These are phyloP conservation scores for Nesidiocoris tenuis DNA, from an alignment of 2,888 invertebrate species.

Conservation along the genomic window DNA sequence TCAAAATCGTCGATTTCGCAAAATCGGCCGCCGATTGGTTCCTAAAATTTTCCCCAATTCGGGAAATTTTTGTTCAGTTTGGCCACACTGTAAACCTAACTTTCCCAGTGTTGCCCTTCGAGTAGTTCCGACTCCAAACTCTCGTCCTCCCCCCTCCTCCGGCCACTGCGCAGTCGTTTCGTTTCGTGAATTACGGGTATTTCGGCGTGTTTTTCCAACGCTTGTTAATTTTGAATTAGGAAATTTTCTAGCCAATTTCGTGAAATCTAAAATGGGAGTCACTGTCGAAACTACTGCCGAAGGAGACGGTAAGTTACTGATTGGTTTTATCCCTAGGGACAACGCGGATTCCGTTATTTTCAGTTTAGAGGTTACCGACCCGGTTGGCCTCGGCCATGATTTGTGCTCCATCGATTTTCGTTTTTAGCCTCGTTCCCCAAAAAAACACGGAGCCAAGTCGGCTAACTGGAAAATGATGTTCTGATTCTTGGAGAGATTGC, in stretches of 20 bases:
- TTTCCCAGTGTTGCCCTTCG: too few relatives aligned
- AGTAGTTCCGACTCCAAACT: too few relatives aligned
- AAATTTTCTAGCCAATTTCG: neutral
- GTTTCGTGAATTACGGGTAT: conserved; percentile 9
- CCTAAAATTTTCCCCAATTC: too few relatives aligned
- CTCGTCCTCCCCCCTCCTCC: neutral
- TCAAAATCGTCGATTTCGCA: too few relatives aligned
- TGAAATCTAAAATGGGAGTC: conserved; percentile 35
- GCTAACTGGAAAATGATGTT: too few relatives aligned
- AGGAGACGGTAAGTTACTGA: conserved; percentile 36
- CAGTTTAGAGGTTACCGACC: neutral
- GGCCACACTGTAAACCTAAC: too few relatives aligned
- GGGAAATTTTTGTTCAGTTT: neutral
- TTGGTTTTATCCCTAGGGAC: neutral
- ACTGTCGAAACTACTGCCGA: conserved; percentile 29
- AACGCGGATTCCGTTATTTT: neutral
- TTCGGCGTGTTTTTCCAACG: neutral
- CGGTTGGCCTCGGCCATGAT: neutral
- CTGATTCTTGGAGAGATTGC: too few relatives aligned
- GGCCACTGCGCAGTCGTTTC: too few relatives aligned
- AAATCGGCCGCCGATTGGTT: too few relatives aligned
- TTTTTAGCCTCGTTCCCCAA: too few relatives aligned
- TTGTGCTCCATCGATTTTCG: neutral
- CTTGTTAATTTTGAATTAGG: neutral
- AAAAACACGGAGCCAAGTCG: too few relatives aligned